Evolutionary conservation across 2,888 invertebrate species (phyloP).

Genomic region (Trichogramma dendrolimi): DNA sequence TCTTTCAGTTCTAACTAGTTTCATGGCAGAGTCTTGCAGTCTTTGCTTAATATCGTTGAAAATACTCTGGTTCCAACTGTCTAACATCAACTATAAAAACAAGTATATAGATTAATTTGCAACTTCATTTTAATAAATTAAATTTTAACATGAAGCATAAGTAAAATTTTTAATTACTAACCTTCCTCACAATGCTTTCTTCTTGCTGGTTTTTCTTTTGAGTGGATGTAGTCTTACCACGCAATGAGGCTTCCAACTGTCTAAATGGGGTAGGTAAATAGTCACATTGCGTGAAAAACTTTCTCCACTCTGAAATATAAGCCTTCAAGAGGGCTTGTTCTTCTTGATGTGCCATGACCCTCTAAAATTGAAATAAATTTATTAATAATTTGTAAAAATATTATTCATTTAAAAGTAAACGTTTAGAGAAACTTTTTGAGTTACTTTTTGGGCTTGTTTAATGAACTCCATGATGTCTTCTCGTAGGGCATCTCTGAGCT

Average conservation of each 20-base stretch:
- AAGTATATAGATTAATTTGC: slow-evolving; percentile 1
- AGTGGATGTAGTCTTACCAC: slow-evolving; percentile 59
- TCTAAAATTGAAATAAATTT: slow-evolving; percentile 40
- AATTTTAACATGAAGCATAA: background rate
- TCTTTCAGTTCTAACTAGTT: slow-evolving; percentile 91
- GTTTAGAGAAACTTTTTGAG: slow-evolving; percentile 18
- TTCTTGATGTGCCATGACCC: slow-evolving; percentile 86
- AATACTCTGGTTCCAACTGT: slow-evolving; percentile 97
- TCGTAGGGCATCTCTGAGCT: slow-evolving; percentile 82
- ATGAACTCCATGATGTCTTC: slow-evolving; percentile 93
- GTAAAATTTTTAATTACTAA: slow-evolving; percentile 36
- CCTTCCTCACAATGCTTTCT: slow-evolving; percentile 84
- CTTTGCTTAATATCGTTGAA: slow-evolving; percentile 92
- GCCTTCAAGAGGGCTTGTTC: slow-evolving; percentile 93
- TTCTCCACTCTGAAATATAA: slow-evolving; percentile 97
- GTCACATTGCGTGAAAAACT: slow-evolving; percentile 96
- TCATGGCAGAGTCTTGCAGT: slow-evolving; percentile 94
- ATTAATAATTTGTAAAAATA: background rate
- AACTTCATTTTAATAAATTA: background rate
- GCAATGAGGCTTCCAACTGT: slow-evolving; percentile 82
- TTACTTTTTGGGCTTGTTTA: slow-evolving; percentile 79
- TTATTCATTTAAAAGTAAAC: background rate
- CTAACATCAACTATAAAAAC: slow-evolving; percentile 79
- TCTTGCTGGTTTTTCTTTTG: slow-evolving; percentile 58
- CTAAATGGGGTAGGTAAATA: slow-evolving; percentile 95